phyloP scores from a whole-genome alignment of 2,888 invertebrate genomes.

The Phengaris alcon region DNA sequence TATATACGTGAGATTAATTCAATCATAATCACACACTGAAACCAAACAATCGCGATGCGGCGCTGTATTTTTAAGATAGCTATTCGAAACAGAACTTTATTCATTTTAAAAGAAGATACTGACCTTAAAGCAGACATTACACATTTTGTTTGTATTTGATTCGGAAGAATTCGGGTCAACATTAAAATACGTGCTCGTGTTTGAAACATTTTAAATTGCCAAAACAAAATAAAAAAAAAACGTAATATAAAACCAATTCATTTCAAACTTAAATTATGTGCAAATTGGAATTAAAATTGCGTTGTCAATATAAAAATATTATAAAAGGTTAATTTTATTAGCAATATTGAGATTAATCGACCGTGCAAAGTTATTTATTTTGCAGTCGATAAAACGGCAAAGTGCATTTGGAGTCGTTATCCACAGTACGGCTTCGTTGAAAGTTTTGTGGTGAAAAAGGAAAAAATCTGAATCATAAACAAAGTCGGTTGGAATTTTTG shows the following conservation, averaged over 20 bases:
- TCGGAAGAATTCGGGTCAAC: too few species aligned
- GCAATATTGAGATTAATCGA: constrained; percentile 24
- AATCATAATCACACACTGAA: too few species aligned
- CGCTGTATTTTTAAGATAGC: too few species aligned
- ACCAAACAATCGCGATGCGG: too few species aligned
- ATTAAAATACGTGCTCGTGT: neutral
- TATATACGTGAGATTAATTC: too few species aligned
- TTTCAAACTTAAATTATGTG: neutral
- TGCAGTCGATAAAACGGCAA: constrained; percentile 30
- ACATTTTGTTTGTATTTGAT: too few species aligned
- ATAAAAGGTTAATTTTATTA: constrained; percentile 2
- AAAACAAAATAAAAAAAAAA: neutral
- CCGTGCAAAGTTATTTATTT: constrained; percentile 25
- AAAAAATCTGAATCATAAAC: constrained; percentile 43
- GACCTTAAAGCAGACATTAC: too few species aligned
- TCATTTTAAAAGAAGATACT: too few species aligned
- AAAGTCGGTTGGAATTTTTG: constrained; percentile 37
- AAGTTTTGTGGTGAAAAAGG: constrained; percentile 44
- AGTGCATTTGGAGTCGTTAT: constrained; percentile 34
- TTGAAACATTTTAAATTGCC: neutral
- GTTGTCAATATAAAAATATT: neutral
- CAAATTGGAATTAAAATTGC: neutral
- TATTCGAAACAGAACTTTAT: too few species aligned
- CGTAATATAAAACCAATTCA: neutral
- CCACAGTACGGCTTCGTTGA: constrained; percentile 39